These are phyloP conservation scores for Cheiracanthium punctorium DNA, from an alignment of 2,888 invertebrate genomes.

Conservation along the genomic window DNA sequence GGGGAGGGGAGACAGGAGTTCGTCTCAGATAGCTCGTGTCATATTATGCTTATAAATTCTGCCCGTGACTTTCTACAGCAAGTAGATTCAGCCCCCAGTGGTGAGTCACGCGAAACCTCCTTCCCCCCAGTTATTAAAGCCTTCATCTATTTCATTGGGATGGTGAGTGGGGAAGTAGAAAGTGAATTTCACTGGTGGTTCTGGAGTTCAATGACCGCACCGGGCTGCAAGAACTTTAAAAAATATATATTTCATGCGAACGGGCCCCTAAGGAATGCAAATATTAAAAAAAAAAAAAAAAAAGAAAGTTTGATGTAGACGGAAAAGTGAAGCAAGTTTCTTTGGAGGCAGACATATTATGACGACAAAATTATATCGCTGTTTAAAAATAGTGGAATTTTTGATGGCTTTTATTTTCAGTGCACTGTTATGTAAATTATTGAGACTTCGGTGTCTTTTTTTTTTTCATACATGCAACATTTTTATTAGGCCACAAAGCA, in stretches of 20 bases:
- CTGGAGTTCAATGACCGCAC: slow-evolving; percentile 47
- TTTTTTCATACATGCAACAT: no score
- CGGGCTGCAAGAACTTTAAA: no score
- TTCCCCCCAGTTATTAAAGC: slow-evolving; percentile 52
- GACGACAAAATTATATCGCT: no score
- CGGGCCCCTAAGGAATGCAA: neutral
- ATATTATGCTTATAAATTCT: neutral
- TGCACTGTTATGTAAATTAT: no score
- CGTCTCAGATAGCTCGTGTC: neutral
- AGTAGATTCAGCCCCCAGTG: slow-evolving; percentile 9
- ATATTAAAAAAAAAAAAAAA: no score
- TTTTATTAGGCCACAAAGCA: no score
- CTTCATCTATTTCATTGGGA: slow-evolving; percentile 40
- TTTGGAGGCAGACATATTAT: no score
- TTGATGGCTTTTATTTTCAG: no score
- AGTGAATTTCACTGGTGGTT: slow-evolving; percentile 42
- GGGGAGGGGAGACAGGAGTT: neutral
- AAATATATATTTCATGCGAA: slow-evolving; percentile 23
- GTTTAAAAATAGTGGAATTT: no score
- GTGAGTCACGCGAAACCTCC: slow-evolving; percentile 47
- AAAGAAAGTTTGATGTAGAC: no score
- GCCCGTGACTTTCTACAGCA: neutral
- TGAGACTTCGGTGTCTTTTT: no score
- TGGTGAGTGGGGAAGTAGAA: slow-evolving; percentile 22
- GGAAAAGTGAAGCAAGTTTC: no score